Evolutionary conservation across 2,888 invertebrate genomes (phyloP).

Genomic region (Eupelmus urozonus): DNA sequence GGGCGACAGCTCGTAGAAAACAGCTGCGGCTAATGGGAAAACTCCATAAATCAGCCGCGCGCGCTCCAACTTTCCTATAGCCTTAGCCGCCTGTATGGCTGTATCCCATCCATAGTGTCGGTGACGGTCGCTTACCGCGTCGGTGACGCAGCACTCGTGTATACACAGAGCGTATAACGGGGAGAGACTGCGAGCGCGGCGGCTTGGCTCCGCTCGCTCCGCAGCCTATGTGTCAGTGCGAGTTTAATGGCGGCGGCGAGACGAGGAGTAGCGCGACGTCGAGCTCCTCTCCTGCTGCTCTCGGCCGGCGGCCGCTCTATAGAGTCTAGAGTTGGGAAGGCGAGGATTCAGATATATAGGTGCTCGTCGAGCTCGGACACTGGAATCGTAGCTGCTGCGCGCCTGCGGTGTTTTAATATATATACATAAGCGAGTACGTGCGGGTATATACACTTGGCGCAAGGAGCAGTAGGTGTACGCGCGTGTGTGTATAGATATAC

Average conservation of each 20-base stretch:
- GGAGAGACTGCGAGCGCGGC: conserved; percentile 3
- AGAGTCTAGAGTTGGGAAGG: no score
- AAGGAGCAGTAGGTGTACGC: neutral
- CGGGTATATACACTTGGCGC: neutral
- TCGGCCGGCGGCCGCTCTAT: conserved; percentile 13
- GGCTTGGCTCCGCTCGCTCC: conserved; percentile 10
- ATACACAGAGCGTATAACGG: neutral
- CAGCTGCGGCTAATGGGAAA: conserved; percentile 59
- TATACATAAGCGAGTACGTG: neutral
- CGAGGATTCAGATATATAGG: no score
- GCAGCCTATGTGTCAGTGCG: conserved; percentile 19
- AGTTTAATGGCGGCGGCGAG: conserved; percentile 55
- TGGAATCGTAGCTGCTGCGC: no score
- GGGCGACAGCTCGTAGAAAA: conserved; percentile 14
- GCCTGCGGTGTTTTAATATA: no score
- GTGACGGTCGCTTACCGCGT: no score
- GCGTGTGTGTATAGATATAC: neutral
- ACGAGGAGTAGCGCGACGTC: conserved; percentile 27
- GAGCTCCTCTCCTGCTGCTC: no score
- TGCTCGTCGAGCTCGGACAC: no score
- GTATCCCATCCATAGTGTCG: neutral
- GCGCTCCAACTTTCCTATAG: no score
- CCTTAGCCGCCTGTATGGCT: no score
- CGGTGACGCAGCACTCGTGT: no score
- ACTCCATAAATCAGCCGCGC: conserved; percentile 54